Evolutionary conservation across 92 coral and sea anemone species (phyloP).

Genomic region (Hydrozoanthus gracilis): DNA sequence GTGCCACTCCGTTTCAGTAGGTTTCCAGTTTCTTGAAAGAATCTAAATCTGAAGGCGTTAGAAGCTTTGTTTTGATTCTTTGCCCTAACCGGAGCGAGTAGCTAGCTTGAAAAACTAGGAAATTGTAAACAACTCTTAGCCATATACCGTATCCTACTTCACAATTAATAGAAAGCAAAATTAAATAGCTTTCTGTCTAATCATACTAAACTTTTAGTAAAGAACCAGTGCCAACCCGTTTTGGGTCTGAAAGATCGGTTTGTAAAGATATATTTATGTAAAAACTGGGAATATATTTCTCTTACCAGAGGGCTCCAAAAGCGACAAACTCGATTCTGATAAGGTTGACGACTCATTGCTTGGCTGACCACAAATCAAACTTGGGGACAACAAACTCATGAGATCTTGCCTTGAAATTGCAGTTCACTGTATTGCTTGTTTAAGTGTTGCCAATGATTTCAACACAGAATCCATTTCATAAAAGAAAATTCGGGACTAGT

Average conservation of each 20-base stretch:
- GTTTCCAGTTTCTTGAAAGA: not conserved
- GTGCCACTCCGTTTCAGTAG: not conserved
- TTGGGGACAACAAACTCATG: not conserved
- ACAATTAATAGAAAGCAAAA: too few relatives aligned
- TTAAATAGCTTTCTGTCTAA: too few relatives aligned
- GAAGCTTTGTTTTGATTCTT: not conserved
- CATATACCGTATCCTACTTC: too few relatives aligned
- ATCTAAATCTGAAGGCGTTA: not conserved
- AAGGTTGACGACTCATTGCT: constrained; percentile 19
- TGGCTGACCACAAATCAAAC: not conserved
- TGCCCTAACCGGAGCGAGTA: not conserved
- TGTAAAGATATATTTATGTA: too few relatives aligned
- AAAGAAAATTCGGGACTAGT: too few relatives aligned
- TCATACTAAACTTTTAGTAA: too few relatives aligned
- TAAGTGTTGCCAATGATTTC: not conserved
- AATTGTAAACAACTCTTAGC: not conserved
- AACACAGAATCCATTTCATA: not conserved
- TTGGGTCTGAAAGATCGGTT: too few relatives aligned
- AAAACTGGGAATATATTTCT: not conserved
- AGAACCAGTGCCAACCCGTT: too few relatives aligned
- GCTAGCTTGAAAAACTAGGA: not conserved
- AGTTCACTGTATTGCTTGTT: not conserved
- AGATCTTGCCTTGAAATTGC: not conserved
- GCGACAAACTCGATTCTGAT: constrained; percentile 1
- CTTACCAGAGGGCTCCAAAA: constrained; percentile 35